Percentiles rank a stretch among this genome's conserved stretches.
Conservation (phyloP, 2,113 vertebrate species). For the Willisornis vidua region DNA sequence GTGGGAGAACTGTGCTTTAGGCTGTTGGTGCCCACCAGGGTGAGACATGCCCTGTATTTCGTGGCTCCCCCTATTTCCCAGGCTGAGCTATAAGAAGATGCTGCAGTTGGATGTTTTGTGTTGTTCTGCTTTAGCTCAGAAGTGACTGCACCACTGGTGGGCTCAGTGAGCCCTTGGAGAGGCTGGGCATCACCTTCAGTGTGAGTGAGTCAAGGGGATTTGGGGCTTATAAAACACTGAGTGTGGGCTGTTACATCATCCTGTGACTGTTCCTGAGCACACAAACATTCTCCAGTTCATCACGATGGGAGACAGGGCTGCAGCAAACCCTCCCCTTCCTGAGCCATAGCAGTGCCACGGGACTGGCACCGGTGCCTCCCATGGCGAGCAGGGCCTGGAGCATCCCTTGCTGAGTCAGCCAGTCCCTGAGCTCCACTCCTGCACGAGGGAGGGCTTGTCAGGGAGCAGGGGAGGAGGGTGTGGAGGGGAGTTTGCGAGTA, state of each 20-base stretch:
- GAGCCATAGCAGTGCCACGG: accelerated
- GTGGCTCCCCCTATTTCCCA: neutral
- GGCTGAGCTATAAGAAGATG: neutral
- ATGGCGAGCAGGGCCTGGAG: neutral
- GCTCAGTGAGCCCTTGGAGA: neutral
- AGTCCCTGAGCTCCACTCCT: neutral
- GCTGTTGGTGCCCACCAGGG: neutral
- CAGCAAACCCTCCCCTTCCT: neutral
- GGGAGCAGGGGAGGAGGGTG: neutral
- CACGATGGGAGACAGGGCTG: neutral
- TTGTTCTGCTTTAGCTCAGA: neutral
- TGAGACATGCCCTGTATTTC: neutral
- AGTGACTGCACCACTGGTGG: neutral
- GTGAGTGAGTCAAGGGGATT: neutral
- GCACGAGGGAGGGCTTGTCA: neutral
- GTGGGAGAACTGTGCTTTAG: neutral
- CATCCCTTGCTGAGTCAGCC: neutral
- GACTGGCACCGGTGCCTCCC: neutral
- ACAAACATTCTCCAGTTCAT: neutral
- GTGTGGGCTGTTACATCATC: neutral
- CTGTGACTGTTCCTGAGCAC: neutral
- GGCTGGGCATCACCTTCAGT: neutral
- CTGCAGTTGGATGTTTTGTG: neutral
- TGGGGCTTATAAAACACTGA: neutral
- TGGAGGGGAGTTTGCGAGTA: neutral